Evolutionary conservation across 2,797 vertebrate species (phyloP), one percentile per base, ranked within the genome.

Genomic region (Eleutherodactylus coqui): DNA sequence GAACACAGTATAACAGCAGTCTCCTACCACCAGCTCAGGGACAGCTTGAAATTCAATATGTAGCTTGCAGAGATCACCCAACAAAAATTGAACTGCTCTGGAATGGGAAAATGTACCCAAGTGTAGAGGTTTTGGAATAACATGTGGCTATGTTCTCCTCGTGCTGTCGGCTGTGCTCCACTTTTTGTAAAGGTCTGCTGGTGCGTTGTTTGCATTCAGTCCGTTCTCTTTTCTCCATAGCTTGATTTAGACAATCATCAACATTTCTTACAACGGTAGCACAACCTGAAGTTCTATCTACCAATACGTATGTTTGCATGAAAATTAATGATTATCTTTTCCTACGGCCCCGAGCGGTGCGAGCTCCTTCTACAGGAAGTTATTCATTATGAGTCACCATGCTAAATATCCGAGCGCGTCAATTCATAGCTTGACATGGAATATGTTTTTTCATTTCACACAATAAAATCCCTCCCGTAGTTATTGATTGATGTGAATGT

Each of bases 321-420:
- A 9, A 8, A n/a, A 73, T 85, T 24, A 79, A 60, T 85, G n/a
- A 77, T 79, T 85, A 38, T 38, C 76, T 51, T 34, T 67, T 29
- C 0, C 36, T 38, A 14, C 29, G 32, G 79, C 29, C 29, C 67
- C n/a, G 45, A 4, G 47, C 21, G 29, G 69, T n/a, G 32, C 34
- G 34, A 29, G 24, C n/a, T 82, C 21, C 49, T 21, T 9, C n/a
- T 9, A 19, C 67, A 55, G 80, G 80, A 82, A 70, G 80, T 82
- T 72, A 53, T 69, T 82, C 34, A 72, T 41, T 19, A 34, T 72
- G 47, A 82, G 16, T 70, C 80, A 55, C 64, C 49, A 27, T 11
- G 17, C 21, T 69, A 69, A 69, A 69, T 34, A 21, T 24, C 19
- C 5, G 2, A 36, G 69, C n/a, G 41, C 67, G 41, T 70, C 34